These are phyloP conservation scores for Balanococcus diminutus DNA, from an alignment of 2,888 invertebrate genomes.

Conservation along the genomic window DNA sequence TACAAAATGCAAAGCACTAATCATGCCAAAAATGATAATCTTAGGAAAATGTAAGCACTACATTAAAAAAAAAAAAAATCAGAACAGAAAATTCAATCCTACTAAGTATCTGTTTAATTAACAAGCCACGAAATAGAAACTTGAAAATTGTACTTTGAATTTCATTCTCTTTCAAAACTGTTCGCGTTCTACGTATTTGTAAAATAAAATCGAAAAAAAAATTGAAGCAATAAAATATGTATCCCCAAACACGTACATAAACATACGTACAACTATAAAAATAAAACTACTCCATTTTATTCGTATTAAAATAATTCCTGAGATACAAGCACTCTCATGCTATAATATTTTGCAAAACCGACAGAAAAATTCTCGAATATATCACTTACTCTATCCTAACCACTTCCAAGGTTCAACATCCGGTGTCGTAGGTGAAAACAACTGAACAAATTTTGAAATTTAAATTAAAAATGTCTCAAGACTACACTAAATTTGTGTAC, in stretches of 20 bases:
- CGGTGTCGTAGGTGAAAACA: conserved; percentile 87
- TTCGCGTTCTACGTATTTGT: too few relatives aligned
- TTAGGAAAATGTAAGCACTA: too few relatives aligned
- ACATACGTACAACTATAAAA: not conserved
- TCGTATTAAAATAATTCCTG: not conserved
- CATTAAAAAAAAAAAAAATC: not conserved
- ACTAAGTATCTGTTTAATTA: too few relatives aligned
- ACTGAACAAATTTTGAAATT: conserved; percentile 67
- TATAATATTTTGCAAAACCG: not conserved
- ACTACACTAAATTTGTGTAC: not conserved
- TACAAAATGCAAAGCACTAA: too few relatives aligned
- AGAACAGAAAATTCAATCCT: not conserved
- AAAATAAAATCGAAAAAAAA: too few relatives aligned
- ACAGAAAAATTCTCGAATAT: not conserved
- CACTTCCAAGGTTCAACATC: conserved; percentile 88
- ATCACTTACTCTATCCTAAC: conserved; percentile 71
- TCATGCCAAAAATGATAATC: too few relatives aligned
- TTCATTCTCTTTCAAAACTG: too few relatives aligned
- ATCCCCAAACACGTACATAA: too few relatives aligned
- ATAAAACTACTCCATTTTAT: not conserved
- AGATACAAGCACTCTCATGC: conserved; percentile 1
- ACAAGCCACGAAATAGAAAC: too few relatives aligned
- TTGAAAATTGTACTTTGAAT: too few relatives aligned
- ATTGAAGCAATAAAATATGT: not conserved
- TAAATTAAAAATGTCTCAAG: not conserved